Evolutionary conservation across 2,888 invertebrate species (phyloP).

Genomic region (Nebria brevicollis): DNA sequence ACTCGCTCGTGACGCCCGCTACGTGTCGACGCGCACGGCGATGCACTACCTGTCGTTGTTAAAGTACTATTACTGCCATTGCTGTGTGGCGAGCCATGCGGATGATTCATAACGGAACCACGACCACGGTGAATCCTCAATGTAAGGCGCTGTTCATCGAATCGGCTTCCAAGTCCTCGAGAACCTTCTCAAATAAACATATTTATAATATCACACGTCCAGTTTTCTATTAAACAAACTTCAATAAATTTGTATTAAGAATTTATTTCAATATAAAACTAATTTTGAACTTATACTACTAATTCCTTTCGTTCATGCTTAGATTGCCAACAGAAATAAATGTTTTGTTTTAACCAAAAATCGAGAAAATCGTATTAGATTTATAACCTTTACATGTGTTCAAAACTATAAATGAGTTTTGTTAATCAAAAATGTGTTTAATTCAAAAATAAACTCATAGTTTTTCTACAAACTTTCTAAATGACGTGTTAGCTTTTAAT

Average conservation of each 20-base stretch:
- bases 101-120: slow-evolving; percentile 68
- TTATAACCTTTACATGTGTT: too few species aligned
- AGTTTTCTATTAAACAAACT: not conserved
- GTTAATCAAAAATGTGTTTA: too few species aligned
- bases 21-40: slow-evolving; percentile 69
- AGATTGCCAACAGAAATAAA: too few species aligned
- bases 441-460: too few species aligned
- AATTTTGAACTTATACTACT: too few species aligned
- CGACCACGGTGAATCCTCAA: slow-evolving; percentile 90
- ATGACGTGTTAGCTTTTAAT: too few species aligned
- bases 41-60: slow-evolving; percentile 75
- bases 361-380: too few species aligned
- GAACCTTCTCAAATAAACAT: slow-evolving; percentile 61
- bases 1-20: slow-evolving; percentile 78
- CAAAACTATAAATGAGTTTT: too few species aligned
- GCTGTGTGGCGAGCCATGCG: slow-evolving; percentile 73
- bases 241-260: not conserved
- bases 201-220: not conserved
- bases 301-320: too few species aligned
- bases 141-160: slow-evolving; percentile 90
- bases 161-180: slow-evolving; percentile 78
- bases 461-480: too few species aligned
- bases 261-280: not conserved
- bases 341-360: too few species aligned
- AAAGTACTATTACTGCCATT: slow-evolving; percentile 77